Conservation (phyloP, 2,888 invertebrate genomes). For the Dicyrtoma fusca region DNA sequence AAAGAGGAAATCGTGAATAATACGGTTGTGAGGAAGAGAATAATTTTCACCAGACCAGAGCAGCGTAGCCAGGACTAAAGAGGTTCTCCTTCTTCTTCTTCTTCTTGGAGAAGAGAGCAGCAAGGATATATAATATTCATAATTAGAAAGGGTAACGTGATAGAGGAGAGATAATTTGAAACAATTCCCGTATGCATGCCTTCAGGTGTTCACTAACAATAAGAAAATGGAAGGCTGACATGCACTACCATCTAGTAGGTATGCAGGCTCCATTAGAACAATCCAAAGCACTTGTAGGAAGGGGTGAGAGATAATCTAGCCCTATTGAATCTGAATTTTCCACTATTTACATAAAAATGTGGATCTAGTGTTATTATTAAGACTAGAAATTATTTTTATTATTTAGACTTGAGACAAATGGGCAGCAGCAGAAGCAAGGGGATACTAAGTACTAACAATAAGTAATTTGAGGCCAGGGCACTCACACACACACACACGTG, state of each 20-base stretch:
- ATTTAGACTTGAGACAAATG: too few relatives aligned
- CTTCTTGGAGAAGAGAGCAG: too few relatives aligned
- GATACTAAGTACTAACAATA: too few relatives aligned
- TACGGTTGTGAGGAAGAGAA: conserved; percentile 27
- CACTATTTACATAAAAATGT: too few relatives aligned
- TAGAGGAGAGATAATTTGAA: not conserved
- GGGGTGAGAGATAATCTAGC: not conserved
- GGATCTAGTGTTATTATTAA: too few relatives aligned
- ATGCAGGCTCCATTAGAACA: not conserved
- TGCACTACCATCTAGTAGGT: not conserved
- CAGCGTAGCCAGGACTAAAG: not conserved
- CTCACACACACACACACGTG: too few relatives aligned
- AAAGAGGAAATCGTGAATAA: conserved; percentile 27
- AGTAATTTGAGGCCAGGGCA: too few relatives aligned
- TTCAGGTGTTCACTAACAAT: not conserved
- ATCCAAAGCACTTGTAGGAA: not conserved
- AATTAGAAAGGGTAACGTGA: conserved; percentile 2
- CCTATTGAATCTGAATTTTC: not conserved
- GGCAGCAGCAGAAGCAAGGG: too few relatives aligned
- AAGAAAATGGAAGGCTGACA: conserved; percentile 6
- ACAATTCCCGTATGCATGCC: conserved; percentile 1
- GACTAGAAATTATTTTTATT: too few relatives aligned
- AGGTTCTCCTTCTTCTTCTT: too few relatives aligned
- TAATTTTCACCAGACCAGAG: conserved; percentile 22
- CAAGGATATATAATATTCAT: conserved; percentile 16